Base-by-base conservation (phyloP, 2,888 invertebrate genomes). In the Nemotelus pantherinus region DNA sequence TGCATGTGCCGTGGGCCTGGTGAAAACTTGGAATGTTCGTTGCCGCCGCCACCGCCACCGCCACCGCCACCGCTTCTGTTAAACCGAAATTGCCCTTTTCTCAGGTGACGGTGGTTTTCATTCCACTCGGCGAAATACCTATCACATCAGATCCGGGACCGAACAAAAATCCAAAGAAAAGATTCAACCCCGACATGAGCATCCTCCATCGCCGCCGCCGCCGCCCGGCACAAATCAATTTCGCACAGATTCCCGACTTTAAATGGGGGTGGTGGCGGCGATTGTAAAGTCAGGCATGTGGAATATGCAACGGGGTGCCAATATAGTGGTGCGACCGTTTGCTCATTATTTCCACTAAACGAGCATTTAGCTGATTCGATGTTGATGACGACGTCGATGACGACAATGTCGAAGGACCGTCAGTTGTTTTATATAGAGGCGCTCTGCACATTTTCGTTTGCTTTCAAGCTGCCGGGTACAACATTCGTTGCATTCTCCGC, bases 331-430 rank as follows among this genome's bases (percentile, higher is more conserved):
- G 25, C 72, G 58, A 47, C 63, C 74, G 60, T 60, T 63, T 45
- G 25, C 48, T 74, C 55, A 76, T 76, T 76, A 76, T 76, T 76
- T 76, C 76, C 76, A 65, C 76, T 76, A 76, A 76, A 76, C 76
- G 76, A 76, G 76, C 76, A 76, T 65, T 76, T 76, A 76, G 39
- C 65, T 50, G 50, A 57, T n/a, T 2, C 39, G 43, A 10, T 10
- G 44, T 25, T 65, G 65, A n/a, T 10, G 41, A 58, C 41, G 25
- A 7, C 41, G 41, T 70, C 10, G 44, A n/a, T 63, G 63, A 63
- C 63, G 63, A 65, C 44, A 50, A 50, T 50, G 9, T 50, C 50
- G 5, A 50, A 9, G 50, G 50, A 50, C 6, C 50, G 65, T 6
- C 65, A n/a, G 65, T 65, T 9, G 47, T 65, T 65, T 47, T 44